phyloP scores from a whole-genome alignment of 2,888 invertebrate genomes.

The Nineta flava region DNA sequence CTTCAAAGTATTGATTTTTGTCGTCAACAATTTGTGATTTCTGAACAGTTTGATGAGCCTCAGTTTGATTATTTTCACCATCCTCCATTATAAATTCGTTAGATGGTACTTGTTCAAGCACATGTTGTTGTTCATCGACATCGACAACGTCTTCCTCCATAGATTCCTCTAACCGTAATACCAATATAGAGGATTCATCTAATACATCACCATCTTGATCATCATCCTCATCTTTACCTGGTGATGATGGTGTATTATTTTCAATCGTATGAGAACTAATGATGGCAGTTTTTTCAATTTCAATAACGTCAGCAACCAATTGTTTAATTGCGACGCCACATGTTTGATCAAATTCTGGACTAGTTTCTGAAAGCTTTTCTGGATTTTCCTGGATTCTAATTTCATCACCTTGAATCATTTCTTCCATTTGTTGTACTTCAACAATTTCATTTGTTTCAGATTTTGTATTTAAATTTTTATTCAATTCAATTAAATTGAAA shows the following conservation, averaged over 20 bases:
- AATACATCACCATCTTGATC: too few species aligned
- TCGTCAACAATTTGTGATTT: background rate
- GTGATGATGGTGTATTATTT: too few species aligned
- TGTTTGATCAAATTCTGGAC: slow-evolving; percentile 5
- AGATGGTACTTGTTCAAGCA: too few species aligned
- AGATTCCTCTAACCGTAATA: too few species aligned
- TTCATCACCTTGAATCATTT: background rate
- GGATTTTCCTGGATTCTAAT: background rate
- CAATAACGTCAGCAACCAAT: background rate
- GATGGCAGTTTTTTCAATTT: background rate
- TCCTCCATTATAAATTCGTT: too few species aligned
- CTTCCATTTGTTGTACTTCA: background rate
- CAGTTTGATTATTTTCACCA: background rate
- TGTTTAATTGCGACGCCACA: background rate
- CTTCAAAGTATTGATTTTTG: background rate
- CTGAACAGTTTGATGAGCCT: background rate
- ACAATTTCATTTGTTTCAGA: slow-evolving; percentile 7
- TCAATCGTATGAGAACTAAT: too few species aligned
- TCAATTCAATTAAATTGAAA: slow-evolving; percentile 25
- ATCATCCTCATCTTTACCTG: too few species aligned
- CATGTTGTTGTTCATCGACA: too few species aligned
- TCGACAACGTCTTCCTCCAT: too few species aligned
- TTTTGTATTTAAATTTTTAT: slow-evolving; percentile 23
- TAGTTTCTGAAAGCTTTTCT: background rate
- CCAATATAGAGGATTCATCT: too few species aligned